A percentile compares a stretch with the other conserved stretches of the same genome.
Evolutionary conservation across 2,888 invertebrate genomes (phyloP).

Genomic region (Orthosia gracilis): DNA sequence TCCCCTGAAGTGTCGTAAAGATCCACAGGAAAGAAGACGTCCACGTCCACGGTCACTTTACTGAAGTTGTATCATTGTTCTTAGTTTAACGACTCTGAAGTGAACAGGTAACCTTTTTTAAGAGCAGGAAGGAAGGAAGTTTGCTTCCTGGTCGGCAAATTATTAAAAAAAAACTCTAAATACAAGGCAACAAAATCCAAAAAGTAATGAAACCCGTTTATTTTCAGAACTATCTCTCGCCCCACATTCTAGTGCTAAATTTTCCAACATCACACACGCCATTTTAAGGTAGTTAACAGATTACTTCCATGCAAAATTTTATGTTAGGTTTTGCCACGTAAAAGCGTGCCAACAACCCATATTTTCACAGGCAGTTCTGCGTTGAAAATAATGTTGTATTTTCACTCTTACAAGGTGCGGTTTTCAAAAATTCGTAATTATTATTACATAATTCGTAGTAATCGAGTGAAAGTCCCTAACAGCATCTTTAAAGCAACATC

Average conservation of each 20-base stretch:
- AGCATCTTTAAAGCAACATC: too few species aligned
- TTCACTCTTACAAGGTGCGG: too few species aligned
- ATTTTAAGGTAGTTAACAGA: background rate
- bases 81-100: constrained; percentile 21
- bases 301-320: background rate
- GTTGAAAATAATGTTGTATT: background rate
- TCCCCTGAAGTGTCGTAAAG: background rate
- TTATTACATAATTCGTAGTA: too few species aligned
- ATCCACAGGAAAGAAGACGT: background rate
- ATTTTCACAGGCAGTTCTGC: background rate
- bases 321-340: background rate
- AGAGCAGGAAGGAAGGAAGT: constrained; percentile 2
- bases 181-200: background rate
- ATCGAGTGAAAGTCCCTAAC: too few species aligned
- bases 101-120: background rate
- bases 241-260: background rate
- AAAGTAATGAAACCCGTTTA: background rate
- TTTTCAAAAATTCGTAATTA: too few species aligned
- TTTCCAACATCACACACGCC: background rate
- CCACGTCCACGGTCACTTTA: background rate
- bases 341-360: background rate
- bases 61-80: constrained; percentile 15
- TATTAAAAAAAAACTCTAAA: background rate
- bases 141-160: background rate
- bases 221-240: background rate